Base-by-base conservation (phyloP, 2,888 invertebrate genomes). In the Caenorhabditis auriculariae region DNA sequence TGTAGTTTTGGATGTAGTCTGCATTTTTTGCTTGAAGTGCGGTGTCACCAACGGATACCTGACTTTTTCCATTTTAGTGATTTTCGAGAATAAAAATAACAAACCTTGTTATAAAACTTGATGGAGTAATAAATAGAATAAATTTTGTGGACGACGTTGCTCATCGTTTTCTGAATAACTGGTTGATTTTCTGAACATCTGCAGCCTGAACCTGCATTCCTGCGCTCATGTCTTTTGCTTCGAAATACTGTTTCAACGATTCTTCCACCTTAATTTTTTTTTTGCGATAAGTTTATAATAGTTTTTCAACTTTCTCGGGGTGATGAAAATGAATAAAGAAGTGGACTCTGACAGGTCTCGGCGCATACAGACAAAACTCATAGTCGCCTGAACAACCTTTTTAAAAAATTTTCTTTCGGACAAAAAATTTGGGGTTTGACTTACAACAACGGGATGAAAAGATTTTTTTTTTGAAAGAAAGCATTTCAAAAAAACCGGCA, bases 61-160 rank as follows among this genome's bases (percentile, higher is more conserved):
- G 45, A 17, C 26, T 21, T 50, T 59, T 50, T 59, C 38, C 26
- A 9, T 7, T 7, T 12, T 12, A 7, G 9, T 7, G 9, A 23
- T 27, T 45, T 23, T 45, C 12, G 7, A 45, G 27, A 29, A 46
- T 3, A 7, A 17, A 46, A 24, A 17, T 3, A 46, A 24, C 5
- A 3, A 32, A 65, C 65, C 52, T 62, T 59, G 46, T 70, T 70
- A 37, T 70, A 66, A 37, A 60, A 70, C 37, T 66, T 70, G 15
- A 70, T 47, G n/a, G 61, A 50, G 42, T 70, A 70, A 23, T 65
- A 61, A 21, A 70, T 70, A 27, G 60, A 65, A 42, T 70, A 70
- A 29, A 70, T 53, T 28, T 55, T 38, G 37, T 70, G 65, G 23
- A 67, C 61, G 15, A 66, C 48, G 4, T 55, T 54, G 37, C 49